Evolutionary conservation across 2,888 invertebrate genomes (phyloP).

Genomic region (Leucoma salicis): DNA sequence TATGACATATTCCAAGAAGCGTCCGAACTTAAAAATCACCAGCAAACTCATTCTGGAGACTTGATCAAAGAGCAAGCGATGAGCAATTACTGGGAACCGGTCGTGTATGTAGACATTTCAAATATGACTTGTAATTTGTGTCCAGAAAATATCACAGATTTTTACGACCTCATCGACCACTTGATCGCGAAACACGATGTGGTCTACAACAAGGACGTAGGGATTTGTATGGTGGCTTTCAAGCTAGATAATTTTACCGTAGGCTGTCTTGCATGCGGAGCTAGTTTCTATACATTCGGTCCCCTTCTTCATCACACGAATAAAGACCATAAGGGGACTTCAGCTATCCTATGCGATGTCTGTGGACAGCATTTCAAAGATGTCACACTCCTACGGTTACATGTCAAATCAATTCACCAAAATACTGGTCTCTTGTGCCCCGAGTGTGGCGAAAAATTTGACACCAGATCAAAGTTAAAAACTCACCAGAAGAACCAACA

Average conservation of each 20-base stretch:
- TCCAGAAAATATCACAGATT: constrained; percentile 48
- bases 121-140: constrained; percentile 61
- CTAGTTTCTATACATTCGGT: constrained; percentile 66
- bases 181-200: constrained; percentile 54
- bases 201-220: constrained; percentile 65
- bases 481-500: constrained; percentile 72
- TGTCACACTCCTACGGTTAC: constrained; percentile 50
- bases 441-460: constrained; percentile 73
- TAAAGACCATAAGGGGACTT: constrained; percentile 70
- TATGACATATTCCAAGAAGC: constrained; percentile 74
- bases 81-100: constrained; percentile 71
- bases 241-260: constrained; percentile 63
- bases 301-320: constrained; percentile 69
- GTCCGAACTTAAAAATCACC: constrained; percentile 61
- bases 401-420: constrained; percentile 65
- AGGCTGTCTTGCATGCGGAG: constrained; percentile 61
- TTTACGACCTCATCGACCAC: constrained; percentile 68
- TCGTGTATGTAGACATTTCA: constrained; percentile 66
- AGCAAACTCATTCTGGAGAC: constrained; percentile 49
- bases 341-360: constrained; percentile 65
- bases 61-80: constrained; percentile 59
- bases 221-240: constrained; percentile 67
- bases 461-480: constrained; percentile 69
- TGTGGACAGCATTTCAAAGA: constrained; percentile 75
- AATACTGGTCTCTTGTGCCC: constrained; percentile 60